A percentile compares a stretch with the other conserved stretches of the same genome.
Conservation (phyloP, 2,888 invertebrate species). For the Oscheius sp. region DNA sequence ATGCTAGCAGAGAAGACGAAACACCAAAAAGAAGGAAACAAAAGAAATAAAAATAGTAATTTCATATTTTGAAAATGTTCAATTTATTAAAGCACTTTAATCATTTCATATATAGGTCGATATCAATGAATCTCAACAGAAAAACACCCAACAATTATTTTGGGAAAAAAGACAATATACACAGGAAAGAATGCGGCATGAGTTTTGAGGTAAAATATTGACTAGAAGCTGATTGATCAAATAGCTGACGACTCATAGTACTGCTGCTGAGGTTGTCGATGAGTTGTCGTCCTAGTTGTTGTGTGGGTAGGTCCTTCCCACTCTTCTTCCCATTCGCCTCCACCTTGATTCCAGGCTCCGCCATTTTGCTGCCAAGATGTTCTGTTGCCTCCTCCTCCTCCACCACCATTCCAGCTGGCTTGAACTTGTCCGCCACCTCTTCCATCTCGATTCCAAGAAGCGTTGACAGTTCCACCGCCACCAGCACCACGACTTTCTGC, state of each 20-base stretch:
- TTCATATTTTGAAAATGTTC: too few relatives aligned
- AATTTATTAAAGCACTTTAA: not conserved
- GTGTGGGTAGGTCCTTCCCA: constrained; percentile 20
- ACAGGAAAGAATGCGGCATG: constrained; percentile 27
- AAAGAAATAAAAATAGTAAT: not conserved
- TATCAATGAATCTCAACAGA: constrained; percentile 28
- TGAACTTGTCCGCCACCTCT: constrained; percentile 32
- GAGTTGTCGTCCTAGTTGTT: not conserved
- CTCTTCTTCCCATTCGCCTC: constrained; percentile 19
- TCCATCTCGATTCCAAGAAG: not conserved
- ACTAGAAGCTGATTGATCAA: not conserved
- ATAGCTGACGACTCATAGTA: constrained; percentile 5
- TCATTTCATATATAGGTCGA: not conserved
- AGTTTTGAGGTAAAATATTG: not conserved
- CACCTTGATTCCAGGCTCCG: not conserved
- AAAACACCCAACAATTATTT: too few relatives aligned
- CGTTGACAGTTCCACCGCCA: constrained; percentile 27
- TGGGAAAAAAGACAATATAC: not conserved
- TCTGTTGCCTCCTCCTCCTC: constrained; percentile 30
- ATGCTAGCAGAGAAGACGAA: not conserved
- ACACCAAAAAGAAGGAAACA: not conserved
- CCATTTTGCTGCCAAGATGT: not conserved
- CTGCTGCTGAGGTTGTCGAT: not conserved
- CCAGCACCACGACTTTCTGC: constrained; percentile 15
- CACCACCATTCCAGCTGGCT: constrained; percentile 27